These are phyloP conservation scores for Scleropages formosus DNA, from an alignment of 2,797 vertebrate species.

Conservation along the genomic window DNA sequence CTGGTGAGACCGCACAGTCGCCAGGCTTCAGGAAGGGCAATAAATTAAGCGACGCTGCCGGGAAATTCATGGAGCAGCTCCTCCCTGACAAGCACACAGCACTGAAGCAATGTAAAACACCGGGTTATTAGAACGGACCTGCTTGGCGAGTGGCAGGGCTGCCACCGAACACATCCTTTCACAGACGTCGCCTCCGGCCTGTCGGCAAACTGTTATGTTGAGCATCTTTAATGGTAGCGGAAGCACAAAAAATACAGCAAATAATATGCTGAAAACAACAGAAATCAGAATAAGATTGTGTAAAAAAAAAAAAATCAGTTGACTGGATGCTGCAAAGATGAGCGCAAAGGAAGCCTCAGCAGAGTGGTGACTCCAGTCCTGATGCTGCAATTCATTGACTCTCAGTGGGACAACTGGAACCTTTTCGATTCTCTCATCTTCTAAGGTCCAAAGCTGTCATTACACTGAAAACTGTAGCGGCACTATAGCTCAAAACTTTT, in stretches of 20 bases:
- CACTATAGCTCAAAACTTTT: not conserved
- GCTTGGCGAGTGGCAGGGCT: not conserved
- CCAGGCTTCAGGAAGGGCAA: not conserved
- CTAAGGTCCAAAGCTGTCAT: too few species aligned
- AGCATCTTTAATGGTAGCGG: not conserved
- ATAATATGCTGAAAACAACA: not conserved
- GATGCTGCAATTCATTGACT: too few species aligned
- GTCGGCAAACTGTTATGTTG: not conserved
- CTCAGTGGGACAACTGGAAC: too few species aligned
- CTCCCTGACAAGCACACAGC: conserved; percentile 12
- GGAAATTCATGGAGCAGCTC: conserved; percentile 23
- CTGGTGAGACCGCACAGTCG: conserved; percentile 28
- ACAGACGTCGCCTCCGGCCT: not conserved
- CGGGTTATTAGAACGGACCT: not conserved
- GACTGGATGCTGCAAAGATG: not conserved
- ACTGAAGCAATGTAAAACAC: not conserved
- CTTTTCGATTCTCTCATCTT: too few species aligned
- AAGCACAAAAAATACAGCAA: not conserved
- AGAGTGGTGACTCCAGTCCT: too few species aligned
- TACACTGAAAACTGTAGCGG: not conserved
- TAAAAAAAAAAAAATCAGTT: not conserved
- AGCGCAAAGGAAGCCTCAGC: too few species aligned
- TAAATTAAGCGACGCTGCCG: conserved; percentile 21
- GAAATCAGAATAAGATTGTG: conserved; percentile 1
- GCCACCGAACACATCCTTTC: not conserved